These are phyloP conservation scores for Acanthosepion esculentum DNA, from an alignment of 2,888 invertebrate genomes.

Conservation along the genomic window DNA sequence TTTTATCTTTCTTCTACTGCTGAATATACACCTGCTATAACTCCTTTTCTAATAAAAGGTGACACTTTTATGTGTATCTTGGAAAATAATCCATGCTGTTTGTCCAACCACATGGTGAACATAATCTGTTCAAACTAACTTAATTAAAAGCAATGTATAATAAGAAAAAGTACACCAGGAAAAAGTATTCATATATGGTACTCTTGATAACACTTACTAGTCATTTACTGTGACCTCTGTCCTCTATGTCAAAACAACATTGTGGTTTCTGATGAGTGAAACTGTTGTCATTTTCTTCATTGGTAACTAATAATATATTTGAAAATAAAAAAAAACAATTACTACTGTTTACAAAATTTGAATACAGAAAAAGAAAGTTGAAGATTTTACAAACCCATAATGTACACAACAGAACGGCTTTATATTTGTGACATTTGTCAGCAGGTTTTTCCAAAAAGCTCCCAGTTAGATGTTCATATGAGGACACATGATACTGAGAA, in stretches of 20 bases:
- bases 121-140: not conserved
- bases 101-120: not conserved
- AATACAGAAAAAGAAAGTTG: not conserved
- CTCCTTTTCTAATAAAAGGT: not conserved
- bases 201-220: not conserved
- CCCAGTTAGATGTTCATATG: not conserved
- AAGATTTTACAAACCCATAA: not conserved
- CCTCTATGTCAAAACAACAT: not conserved
- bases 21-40: not conserved
- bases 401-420: conserved; percentile 42
- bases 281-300: not conserved
- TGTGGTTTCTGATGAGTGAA: not conserved
- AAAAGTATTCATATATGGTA: not conserved
- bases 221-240: no score
- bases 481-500: not conserved
- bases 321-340: not conserved
- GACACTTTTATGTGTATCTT: not conserved
- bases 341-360: not conserved
- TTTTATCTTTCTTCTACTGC: no score
- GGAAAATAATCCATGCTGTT: not conserved
- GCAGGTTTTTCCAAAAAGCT: conserved; percentile 16
- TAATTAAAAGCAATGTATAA: not conserved
- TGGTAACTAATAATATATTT: not conserved
- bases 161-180: not conserved
- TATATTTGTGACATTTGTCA: conserved; percentile 40